Percentiles rank a stretch among this genome's conserved stretches.
These are phyloP conservation scores for Noturus placidus DNA, from an alignment of 2,113 vertebrate species.

Conservation along the genomic window DNA sequence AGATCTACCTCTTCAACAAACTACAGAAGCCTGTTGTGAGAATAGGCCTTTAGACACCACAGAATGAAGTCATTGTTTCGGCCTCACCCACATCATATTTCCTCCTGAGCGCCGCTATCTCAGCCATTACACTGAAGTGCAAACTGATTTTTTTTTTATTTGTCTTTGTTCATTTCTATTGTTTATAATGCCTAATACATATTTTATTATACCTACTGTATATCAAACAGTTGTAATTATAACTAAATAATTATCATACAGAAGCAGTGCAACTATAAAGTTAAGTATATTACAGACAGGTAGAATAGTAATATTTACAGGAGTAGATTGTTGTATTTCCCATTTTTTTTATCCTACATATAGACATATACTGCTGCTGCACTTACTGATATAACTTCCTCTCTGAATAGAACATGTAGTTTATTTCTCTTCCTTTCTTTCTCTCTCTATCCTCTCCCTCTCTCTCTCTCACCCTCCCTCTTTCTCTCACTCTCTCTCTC, in stretches of 20 bases:
- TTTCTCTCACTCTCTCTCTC: too few species aligned
- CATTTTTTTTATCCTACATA: not conserved
- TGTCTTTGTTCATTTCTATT: not conserved
- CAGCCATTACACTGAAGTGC: not conserved
- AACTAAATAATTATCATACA: too few species aligned
- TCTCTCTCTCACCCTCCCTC: too few species aligned
- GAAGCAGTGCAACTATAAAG: not conserved
- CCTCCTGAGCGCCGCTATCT: not conserved
- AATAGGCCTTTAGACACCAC: not conserved
- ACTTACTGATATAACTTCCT: not conserved
- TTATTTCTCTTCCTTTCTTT: not conserved
- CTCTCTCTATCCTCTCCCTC: too few species aligned
- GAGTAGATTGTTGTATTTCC: not conserved
- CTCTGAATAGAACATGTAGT: not conserved
- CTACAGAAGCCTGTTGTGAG: constrained; percentile 35
- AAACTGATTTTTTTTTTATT: not conserved
- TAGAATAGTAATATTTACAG: not conserved
- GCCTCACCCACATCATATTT: constrained; percentile 34
- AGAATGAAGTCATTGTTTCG: constrained; percentile 28
- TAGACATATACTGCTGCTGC: not conserved
- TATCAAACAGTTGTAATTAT: too few species aligned
- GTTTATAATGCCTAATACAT: not conserved
- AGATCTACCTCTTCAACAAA: constrained; percentile 33
- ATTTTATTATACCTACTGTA: too few species aligned
- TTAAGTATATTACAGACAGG: not conserved